Evolutionary conservation across 2,113 vertebrate genomes (phyloP).

Genomic region (Perca flavescens): DNA sequence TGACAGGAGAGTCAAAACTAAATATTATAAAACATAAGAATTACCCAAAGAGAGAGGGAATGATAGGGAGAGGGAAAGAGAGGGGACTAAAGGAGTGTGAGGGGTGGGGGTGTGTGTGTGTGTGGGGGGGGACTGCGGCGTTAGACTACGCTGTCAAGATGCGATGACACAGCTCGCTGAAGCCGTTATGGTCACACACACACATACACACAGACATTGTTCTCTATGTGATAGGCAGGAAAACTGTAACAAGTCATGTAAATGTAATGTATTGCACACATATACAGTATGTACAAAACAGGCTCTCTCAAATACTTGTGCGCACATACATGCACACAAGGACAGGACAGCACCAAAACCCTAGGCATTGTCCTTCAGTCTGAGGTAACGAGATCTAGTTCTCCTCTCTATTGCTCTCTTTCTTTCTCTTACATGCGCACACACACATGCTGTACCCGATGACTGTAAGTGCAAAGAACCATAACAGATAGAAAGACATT

Average conservation of each 20-base stretch:
- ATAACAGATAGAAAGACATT: slow-evolving; percentile 1
- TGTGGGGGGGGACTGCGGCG: slow-evolving; percentile 58
- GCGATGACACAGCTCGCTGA: slow-evolving; percentile 71
- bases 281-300: neutral
- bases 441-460: neutral
- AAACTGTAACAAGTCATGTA: slow-evolving; percentile 20
- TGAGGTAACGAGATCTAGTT: slow-evolving; percentile 6
- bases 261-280: neutral
- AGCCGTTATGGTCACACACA: slow-evolving; percentile 37
- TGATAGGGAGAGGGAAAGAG: slow-evolving; percentile 6
- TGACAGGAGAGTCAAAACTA: neutral
- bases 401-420: neutral
- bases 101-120: neutral
- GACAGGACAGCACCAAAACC: slow-evolving; percentile 4
- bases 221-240: neutral
- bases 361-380: slow-evolving; percentile 12
- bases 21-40: neutral
- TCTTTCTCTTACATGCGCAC: neutral
- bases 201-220: neutral
- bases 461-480: slow-evolving; percentile 17
- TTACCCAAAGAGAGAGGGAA: neutral
- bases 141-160: slow-evolving; percentile 49
- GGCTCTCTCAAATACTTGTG: neutral
- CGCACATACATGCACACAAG: slow-evolving; percentile 17
- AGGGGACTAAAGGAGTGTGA: slow-evolving; percentile 23